These are phyloP conservation scores for Lithobates sylvaticus DNA, from an alignment of 2,797 vertebrate species.

Conservation along the genomic window DNA sequence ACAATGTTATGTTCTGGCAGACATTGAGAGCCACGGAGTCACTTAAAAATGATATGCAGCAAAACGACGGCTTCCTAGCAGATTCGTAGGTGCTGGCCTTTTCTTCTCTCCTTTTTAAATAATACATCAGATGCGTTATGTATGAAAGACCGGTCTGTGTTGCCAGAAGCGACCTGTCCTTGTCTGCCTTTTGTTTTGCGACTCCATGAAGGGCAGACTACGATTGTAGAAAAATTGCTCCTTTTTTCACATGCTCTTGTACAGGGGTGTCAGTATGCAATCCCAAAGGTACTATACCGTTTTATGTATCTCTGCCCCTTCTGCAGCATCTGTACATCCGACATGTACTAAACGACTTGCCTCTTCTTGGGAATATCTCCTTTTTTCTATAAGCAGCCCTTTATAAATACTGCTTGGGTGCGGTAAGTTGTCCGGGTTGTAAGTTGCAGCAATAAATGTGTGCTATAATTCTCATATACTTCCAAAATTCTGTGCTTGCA, in stretches of 20 bases:
- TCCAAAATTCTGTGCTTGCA: neutral
- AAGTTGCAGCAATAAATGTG: neutral
- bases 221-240: too few relatives aligned
- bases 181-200: neutral
- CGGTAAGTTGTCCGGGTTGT: too few relatives aligned
- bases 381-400: neutral
- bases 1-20: constrained; percentile 49
- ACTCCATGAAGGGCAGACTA: neutral
- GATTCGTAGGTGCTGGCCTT: constrained; percentile 28
- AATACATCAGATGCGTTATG: constrained; percentile 22
- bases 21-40: constrained; percentile 38
- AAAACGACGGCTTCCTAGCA: constrained; percentile 48
- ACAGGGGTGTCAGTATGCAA: too few relatives aligned
- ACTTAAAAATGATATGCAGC: constrained; percentile 60
- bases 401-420: too few relatives aligned
- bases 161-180: neutral
- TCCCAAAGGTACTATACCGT: too few relatives aligned
- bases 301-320: too few relatives aligned
- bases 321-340: neutral
- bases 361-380: too few relatives aligned
- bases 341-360: too few relatives aligned
- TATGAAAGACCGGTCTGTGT: neutral
- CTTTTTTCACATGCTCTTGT: too few relatives aligned
- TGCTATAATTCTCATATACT: neutral
- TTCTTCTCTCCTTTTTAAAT: constrained; percentile 25